Base-by-base conservation (phyloP, 2,888 invertebrate species). In the Arge pagana region DNA sequence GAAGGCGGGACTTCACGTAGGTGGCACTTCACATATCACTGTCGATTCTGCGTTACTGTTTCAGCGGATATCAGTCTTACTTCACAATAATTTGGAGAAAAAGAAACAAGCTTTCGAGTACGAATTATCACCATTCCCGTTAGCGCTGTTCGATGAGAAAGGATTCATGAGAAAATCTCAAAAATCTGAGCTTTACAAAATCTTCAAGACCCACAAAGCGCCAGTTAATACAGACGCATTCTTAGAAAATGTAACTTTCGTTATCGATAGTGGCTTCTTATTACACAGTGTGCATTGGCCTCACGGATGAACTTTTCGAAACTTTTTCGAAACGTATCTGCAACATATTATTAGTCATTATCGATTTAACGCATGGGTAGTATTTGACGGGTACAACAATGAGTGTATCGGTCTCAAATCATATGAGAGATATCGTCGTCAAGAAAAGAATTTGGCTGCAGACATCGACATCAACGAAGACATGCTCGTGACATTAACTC, bases 31-130 rank as follows among this genome's bases (percentile, higher is more conserved):
- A 13, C 19, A 23, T 16, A 15, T 56, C 37, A 18, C 40, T 4
- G 48, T 67, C n/a, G 59, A 67, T 45, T 56, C 65, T 24, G 24
- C 55, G 1, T 36, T 59, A 18, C 37, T 66, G 5, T 66, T 67
- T 43, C 60, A 64, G 41, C 35, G 63, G 41, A 59, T 67, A 16
- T 59, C 56, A 7, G 52, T 62, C 10, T 5, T 54, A 8, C 58
- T 60, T 24, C 39, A 52, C 16, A 55, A 39, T 13, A 51, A 66
- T 40, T 53, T 52, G 36, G 56, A 55, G 4, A 36, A 61, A 21
- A 57, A 28, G 16, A 6, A 30, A 6, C 48, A 55, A 23, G 56
- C 57, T 4, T 58, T 57, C 3, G 31, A 41, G 15, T 62, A 55
- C 39, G 62, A 63, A 50, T 50, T 62, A 19, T 52, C 60, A 10